Evolutionary conservation across 2,797 vertebrate species (phyloP), one percentile per base, ranked within the genome.

Genomic region (Masticophis lateralis): DNA sequence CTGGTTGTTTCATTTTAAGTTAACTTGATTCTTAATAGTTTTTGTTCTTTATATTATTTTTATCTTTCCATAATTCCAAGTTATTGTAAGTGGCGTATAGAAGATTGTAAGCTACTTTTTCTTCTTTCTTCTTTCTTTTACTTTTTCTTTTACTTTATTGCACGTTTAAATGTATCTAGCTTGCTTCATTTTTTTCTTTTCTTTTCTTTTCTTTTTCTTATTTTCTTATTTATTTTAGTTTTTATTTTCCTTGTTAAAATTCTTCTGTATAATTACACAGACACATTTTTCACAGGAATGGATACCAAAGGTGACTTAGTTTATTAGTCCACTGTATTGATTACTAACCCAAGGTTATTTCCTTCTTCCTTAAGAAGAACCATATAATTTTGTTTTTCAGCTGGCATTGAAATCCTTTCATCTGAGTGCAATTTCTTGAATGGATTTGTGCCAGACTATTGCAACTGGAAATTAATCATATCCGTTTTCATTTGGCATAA

Each of bases 251-350:
- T 37, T 74, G 16, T 74, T 74, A 74, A 74, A 74, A 74, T 74
- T 74, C 2, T 74, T 74, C 69, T 3, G 1, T 74, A 74, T 32
- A 74, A 74, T 74, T 37, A 79, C 37, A 79, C 37, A 79, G 18
- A 11, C 37, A 79, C 9, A 22, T 32, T 97, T 98, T 32, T 99
- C 99, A 0, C 98, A 96, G 0, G 97, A 91, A 18, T 98, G 98
- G 86, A 98, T 96, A 63, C 99, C 99, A 99, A 95, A 91, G 99
- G 94, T 86, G 99, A 98, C 92, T 99, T 99, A 0, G 97, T 98
- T 99, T 99, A 95, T 99, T 99, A 96, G 99, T 99, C 97, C 0
- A 99, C 99, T 3, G 99, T 99, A 86, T 99, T 98, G 97, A 99
- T 98, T 94, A 99, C 97, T 0, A 98, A 99, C 90, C 99, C 99